phyloP scores from a whole-genome alignment of 2,888 invertebrate genomes.

The Leucania comma region DNA sequence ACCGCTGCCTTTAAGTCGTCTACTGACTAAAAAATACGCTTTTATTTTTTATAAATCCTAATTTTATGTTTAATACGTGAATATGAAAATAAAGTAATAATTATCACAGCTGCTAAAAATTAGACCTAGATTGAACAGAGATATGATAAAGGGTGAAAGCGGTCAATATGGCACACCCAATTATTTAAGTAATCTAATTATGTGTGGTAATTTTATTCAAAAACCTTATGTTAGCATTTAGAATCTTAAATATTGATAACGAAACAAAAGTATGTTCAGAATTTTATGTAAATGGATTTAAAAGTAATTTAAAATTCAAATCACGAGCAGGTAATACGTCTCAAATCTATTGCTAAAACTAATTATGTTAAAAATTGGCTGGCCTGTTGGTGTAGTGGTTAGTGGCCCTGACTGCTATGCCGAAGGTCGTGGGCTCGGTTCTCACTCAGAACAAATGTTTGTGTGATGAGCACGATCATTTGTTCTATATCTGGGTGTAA shows the following conservation, averaged over 20 bases:
- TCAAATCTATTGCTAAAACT: not conserved
- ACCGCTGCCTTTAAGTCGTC: no score
- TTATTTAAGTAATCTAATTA: constrained; percentile 78
- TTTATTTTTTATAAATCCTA: no score
- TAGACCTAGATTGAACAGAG: constrained; percentile 54
- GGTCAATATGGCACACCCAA: constrained; percentile 74
- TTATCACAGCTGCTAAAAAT: constrained; percentile 38
- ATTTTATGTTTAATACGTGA: no score
- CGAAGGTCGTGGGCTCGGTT: no score
- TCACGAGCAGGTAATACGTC: not conserved
- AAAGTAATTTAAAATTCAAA: not conserved
- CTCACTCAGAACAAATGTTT: no score
- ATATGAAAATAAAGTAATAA: no score
- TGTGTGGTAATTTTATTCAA: constrained; percentile 80
- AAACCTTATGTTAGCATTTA: constrained; percentile 78
- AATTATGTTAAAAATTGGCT: not conserved
- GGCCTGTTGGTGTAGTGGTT: no score
- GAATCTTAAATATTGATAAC: constrained; percentile 25
- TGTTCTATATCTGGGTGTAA: no score
- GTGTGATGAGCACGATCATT: no score
- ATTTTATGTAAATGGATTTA: constrained; percentile 23
- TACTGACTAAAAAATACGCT: no score
- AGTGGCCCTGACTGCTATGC: no score
- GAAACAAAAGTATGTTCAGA: constrained; percentile 24
- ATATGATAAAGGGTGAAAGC: constrained; percentile 70